Base-by-base conservation (phyloP, 2,113 vertebrate species). In the Carassius carassius region DNA sequence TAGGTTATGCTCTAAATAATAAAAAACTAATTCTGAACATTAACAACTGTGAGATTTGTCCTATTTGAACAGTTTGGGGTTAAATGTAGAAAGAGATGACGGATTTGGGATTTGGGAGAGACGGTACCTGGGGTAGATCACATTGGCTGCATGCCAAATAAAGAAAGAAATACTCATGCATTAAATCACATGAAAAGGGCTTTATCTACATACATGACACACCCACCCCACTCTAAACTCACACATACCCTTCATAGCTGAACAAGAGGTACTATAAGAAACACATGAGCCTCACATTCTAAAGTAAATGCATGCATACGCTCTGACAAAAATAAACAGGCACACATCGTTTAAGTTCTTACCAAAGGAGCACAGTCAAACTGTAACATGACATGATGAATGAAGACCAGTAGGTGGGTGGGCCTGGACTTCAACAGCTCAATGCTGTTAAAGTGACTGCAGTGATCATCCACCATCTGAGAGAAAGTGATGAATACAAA, bases 381-480 rank as follows among this genome's bases (percentile, higher is more conserved):
- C 94, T 98, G 97, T 35, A 97, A 90, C 32, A 97, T 95, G 87
- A 97, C 96, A 13, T 98, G 96, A 17, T 97, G 96, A 56, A 97
- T 77, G 79, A 98, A 96, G 69, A 95, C 95, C 92, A 97, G 94
- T 88, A 98, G 92, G 89, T 97, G 96, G 44, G 95, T 94, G 0
- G 97, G 96, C 7, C 91, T 92, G 0, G 84, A 85, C 86, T 95
- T 97, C 88, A 98, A 81, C 23, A 90, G 29, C 3, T 96, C 95
- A 82, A 98, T 94, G 77, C 69, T 93, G 92, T 93, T 95, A 92
- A 97, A 98, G 86, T 92, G 62, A 60, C 88, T 86, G 89, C 86
- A 95, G n/a, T 94, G 93, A 65, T 96, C 94, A 17, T 97, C 96
- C 1, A 89, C 51, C 9, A 86, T 91, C 97, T 96, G 90, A 32